Conservation (phyloP, 2,888 invertebrate genomes). For the Polyploca ridens region DNA sequence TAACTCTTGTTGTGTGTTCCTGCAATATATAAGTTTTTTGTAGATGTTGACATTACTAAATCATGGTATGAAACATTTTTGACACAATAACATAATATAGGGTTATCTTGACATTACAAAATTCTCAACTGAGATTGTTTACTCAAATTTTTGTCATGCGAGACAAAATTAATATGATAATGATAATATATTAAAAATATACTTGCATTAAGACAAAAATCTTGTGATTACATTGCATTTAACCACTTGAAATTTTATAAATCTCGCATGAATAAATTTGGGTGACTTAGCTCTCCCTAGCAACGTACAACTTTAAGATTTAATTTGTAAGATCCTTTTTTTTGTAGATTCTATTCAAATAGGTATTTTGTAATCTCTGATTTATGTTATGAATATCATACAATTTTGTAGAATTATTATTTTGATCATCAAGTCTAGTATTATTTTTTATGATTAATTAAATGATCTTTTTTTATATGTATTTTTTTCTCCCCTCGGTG, state of each 20-base stretch:
- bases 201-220: slow-evolving; percentile 36
- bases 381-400: slow-evolving; percentile 68
- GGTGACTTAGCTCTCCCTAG: slow-evolving; percentile 75
- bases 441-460: slow-evolving; percentile 75
- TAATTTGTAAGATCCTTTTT: slow-evolving; percentile 76
- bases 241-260: slow-evolving; percentile 42
- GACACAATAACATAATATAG: slow-evolving; percentile 32
- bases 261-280: slow-evolving; percentile 75
- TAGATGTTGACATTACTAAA: slow-evolving; percentile 41
- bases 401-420: slow-evolving; percentile 71
- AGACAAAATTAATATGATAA: slow-evolving; percentile 49
- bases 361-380: slow-evolving; percentile 82
- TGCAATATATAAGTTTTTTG: slow-evolving; percentile 49
- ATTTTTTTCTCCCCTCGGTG: slow-evolving; percentile 52
- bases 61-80: slow-evolving; percentile 34
- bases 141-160: slow-evolving; percentile 74
- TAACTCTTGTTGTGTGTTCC: slow-evolving; percentile 62
- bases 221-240: slow-evolving; percentile 67
- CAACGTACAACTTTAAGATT: slow-evolving; percentile 80
- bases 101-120: slow-evolving; percentile 76
- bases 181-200: slow-evolving; percentile 23
- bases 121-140: slow-evolving; percentile 67
- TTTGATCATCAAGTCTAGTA: slow-evolving; percentile 74
- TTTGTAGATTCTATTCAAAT: slow-evolving; percentile 77
- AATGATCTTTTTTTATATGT: slow-evolving; percentile 60